Evolutionary conservation across 2,888 invertebrate genomes (phyloP).

Genomic region (Xylocampa areola): DNA sequence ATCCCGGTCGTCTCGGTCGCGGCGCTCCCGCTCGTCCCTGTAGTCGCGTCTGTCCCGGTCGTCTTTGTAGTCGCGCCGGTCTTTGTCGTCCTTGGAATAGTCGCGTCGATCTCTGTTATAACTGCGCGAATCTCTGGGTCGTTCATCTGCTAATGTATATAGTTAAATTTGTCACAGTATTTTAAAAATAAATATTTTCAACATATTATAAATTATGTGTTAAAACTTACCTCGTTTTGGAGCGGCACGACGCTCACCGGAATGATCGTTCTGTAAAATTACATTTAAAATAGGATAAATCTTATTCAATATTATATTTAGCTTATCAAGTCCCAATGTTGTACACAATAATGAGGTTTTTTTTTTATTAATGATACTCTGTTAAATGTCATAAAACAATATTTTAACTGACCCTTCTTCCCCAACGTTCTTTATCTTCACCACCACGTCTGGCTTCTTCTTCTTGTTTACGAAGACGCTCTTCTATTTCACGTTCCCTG

Average conservation of each 20-base stretch:
- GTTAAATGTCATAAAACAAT: background rate
- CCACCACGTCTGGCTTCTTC: conserved; percentile 80
- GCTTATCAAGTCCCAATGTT: conserved; percentile 5
- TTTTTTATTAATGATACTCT: no score
- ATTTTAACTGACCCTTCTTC: conserved; percentile 71
- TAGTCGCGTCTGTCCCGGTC: conserved; percentile 58
- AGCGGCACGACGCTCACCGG: conserved; percentile 81
- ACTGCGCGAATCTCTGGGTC: conserved; percentile 80
- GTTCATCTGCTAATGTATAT: conserved; percentile 69
- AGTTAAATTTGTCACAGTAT: conserved; percentile 6
- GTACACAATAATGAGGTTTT: background rate
- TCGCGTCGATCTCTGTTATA: conserved; percentile 81
- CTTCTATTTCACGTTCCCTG: conserved; percentile 97
- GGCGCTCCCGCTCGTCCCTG: conserved; percentile 63
- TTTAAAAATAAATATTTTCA: background rate
- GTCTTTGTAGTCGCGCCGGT: conserved; percentile 61
- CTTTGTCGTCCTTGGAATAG: conserved; percentile 76
- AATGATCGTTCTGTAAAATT: conserved; percentile 81
- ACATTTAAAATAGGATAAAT: conserved; percentile 5
- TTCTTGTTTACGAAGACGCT: conserved; percentile 92
- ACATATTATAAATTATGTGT: background rate
- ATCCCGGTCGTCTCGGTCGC: conserved; percentile 54
- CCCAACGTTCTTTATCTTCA: conserved; percentile 86
- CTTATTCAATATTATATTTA: no score
- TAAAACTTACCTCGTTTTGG: conserved; percentile 79